These are phyloP conservation scores for Cassiopea andromeda DNA, from an alignment of 30 jellyfish, hydroid and myxozoan genomes.

Conservation along the genomic window DNA sequence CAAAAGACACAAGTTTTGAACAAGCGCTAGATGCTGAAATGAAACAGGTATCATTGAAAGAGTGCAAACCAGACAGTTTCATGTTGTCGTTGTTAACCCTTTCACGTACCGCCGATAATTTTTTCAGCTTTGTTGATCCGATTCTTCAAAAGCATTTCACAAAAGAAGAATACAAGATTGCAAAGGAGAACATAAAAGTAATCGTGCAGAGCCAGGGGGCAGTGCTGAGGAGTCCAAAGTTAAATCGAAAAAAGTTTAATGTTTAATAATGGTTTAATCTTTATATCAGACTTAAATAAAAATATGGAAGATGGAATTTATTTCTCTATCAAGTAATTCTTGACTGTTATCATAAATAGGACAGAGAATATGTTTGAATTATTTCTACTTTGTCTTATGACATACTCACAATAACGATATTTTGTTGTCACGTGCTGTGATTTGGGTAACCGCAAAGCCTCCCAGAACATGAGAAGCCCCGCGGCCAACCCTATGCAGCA, in stretches of 20 bases:
- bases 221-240: slow-evolving; percentile 82
- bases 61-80: slow-evolving; percentile 89
- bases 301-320: too few relatives aligned
- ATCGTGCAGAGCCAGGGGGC: slow-evolving; percentile 93
- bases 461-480: too few relatives aligned
- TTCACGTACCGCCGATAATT: slow-evolving; percentile 81
- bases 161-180: slow-evolving; percentile 77
- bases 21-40: slow-evolving; percentile 82
- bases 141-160: slow-evolving; percentile 83
- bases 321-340: too few relatives aligned
- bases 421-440: too few relatives aligned
- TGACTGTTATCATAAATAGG: too few relatives aligned
- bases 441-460: too few relatives aligned
- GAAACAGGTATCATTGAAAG: slow-evolving; percentile 84
- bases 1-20: slow-evolving; percentile 67
- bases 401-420: too few relatives aligned
- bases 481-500: too few relatives aligned
- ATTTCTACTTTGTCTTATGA: too few relatives aligned
- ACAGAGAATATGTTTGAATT: too few relatives aligned
- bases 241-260: slow-evolving; percentile 78
- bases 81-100: slow-evolving; percentile 86
- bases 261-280: not conserved
- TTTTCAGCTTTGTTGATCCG: slow-evolving; percentile 85
- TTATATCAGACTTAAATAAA: too few relatives aligned
- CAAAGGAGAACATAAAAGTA: slow-evolving; percentile 87